Evolutionary conservation across 2,113 vertebrate species (phyloP), one percentile per base, ranked within the genome.

Genomic region (Perca flavescens): DNA sequence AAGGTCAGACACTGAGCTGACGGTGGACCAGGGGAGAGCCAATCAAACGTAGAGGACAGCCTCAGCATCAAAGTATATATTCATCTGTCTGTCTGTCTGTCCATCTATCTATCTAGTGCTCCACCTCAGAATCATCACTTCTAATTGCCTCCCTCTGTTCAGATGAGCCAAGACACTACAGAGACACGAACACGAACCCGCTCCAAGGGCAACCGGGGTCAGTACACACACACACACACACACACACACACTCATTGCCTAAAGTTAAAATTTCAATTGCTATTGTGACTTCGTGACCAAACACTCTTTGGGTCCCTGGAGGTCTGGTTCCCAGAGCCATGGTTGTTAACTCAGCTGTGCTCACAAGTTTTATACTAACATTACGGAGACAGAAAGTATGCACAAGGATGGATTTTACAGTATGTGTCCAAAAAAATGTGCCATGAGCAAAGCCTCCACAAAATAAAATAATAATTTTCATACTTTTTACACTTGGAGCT

Each of bases 131-230:
- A 43, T 43, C 17, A 34, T 56, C 47, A 73, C 13, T 43, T 36
- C 65, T 47, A 15, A 36, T n/a, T 56, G 11, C 53, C 46, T 52
- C 53, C 28, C n/a, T 86, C 12, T 92, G 28, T 87, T 76, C 94
- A 99, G 98, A 99, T 99, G 98, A 99, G 96, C 95, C 96, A 97
- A 93, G 98, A 98, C 77, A 94, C 92, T 85, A 96, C 97, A 0
- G 97, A 99, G 47, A 98, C 97, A 91, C 91, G 97, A 93, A 96
- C 97, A 79, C 95, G 98, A 52, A 98, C 97, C 0, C 95, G 98
- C 58, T 99, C 98, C 73, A 98, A 99, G 95, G 95, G 96, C 75
- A 92, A 96, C 88, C 92, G 97, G 95, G 97, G 98, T 99, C 77
- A 96, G 95, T 77, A 40, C 2, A 40, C 0, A 75, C 66, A 67